A percentile compares a stretch with the other conserved stretches of the same genome.
Evolutionary conservation across 2,888 invertebrate genomes (phyloP).

Genomic region (Pristionchus maxplancki): DNA sequence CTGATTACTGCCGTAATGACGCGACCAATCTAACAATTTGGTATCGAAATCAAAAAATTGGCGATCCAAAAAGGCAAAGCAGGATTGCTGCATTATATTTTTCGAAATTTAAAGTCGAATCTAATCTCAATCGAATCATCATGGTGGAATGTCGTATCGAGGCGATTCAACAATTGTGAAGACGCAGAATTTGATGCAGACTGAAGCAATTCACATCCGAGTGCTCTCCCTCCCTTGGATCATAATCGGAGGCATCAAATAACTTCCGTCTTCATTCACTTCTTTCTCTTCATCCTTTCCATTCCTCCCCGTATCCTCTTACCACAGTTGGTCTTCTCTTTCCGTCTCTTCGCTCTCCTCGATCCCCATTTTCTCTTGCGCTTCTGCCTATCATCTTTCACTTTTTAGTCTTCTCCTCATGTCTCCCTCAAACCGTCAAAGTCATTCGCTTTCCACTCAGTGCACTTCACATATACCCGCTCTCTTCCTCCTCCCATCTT

Average conservation of each 20-base stretch:
- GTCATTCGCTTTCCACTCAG: conserved; percentile 30
- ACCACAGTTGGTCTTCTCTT: conserved; percentile 31
- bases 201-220: not conserved
- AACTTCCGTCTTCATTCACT: conserved; percentile 40
- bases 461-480: conserved; percentile 20
- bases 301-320: conserved; percentile 16
- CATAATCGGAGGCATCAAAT: conserved; percentile 30
- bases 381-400: conserved; percentile 43
- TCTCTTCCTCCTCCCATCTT: conserved; percentile 34
- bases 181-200: not conserved
- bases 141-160: too few relatives aligned
- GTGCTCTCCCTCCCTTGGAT: not conserved
- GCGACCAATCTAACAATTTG: too few relatives aligned
- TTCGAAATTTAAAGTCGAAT: too few relatives aligned
- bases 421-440: conserved; percentile 44
- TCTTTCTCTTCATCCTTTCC: conserved; percentile 32
- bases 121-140: too few relatives aligned
- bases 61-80: too few relatives aligned
- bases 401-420: conserved; percentile 36
- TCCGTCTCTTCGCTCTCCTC: conserved; percentile 38
- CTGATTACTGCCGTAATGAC: too few relatives aligned
- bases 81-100: too few relatives aligned
- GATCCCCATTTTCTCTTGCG: not conserved
- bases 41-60: too few relatives aligned
- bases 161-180: too few relatives aligned